Conservation (phyloP, 2,797 vertebrate genomes). For the Orientallactaga sibirica region DNA sequence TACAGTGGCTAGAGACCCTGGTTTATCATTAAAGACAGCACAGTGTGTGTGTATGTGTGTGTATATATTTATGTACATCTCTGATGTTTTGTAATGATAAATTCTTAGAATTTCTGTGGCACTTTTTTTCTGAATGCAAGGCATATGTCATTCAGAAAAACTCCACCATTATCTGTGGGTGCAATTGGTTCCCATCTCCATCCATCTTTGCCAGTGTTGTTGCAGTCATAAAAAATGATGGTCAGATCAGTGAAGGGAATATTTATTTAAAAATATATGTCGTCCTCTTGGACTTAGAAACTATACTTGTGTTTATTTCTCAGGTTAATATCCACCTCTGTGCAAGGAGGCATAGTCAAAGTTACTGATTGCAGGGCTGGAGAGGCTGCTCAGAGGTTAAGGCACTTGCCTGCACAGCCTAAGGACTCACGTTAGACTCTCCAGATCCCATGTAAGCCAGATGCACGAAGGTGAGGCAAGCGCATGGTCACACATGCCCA, state of each 20-base stretch:
- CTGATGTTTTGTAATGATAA: background rate
- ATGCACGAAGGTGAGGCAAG: too few species aligned
- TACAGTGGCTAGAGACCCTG: too few species aligned
- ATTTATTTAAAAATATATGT: background rate
- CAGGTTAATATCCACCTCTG: background rate
- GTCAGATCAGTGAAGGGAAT: background rate
- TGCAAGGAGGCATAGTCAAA: background rate
- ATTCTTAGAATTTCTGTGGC: background rate
- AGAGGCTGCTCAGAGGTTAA: too few species aligned
- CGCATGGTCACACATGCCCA: too few species aligned
- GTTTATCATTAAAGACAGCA: background rate
- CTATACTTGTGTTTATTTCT: background rate
- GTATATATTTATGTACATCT: background rate
- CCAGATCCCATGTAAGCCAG: too few species aligned
- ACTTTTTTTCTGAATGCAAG: slow-evolving; percentile 1
- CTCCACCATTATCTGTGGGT: background rate
- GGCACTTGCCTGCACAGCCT: too few species aligned
- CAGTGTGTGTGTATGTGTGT: background rate
- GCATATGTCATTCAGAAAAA: slow-evolving; percentile 3
- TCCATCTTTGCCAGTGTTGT: background rate
- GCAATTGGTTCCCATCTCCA: background rate
- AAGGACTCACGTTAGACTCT: too few species aligned
- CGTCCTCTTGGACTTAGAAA: background rate
- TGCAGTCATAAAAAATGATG: background rate
- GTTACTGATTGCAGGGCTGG: background rate